Conservation (phyloP, 2,113 vertebrate species). For the Stictonetta naevosa region DNA sequence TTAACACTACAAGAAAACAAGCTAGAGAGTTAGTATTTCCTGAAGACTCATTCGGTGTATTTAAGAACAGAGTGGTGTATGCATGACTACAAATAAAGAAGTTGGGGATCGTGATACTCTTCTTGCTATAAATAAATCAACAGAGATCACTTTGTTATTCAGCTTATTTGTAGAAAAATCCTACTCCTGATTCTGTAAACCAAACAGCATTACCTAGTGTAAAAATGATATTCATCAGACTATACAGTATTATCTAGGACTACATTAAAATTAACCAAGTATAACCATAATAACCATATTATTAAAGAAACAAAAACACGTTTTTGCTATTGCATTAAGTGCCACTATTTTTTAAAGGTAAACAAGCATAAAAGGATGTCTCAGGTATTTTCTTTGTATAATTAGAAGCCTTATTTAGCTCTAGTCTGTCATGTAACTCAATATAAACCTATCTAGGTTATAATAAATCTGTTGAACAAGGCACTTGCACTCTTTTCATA, state of each 20-base stretch:
- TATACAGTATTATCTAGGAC: neutral
- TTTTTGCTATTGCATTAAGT: neutral
- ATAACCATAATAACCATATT: neutral
- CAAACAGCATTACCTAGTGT: neutral
- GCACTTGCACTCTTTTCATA: neutral
- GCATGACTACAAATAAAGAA: neutral
- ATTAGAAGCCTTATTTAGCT: neutral
- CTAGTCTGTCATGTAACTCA: neutral
- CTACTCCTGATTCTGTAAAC: neutral
- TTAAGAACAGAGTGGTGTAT: neutral
- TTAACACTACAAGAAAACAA: neutral
- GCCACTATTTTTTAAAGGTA: neutral
- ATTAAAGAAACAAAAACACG: neutral
- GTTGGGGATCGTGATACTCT: neutral
- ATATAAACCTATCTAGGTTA: neutral
- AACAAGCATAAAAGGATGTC: neutral
- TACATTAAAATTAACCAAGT: neutral
- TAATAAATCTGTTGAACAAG: conserved; percentile 33
- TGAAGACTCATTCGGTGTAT: neutral
- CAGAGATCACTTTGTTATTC: neutral
- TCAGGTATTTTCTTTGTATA: neutral
- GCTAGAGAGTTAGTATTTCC: neutral
- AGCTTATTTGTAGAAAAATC: neutral
- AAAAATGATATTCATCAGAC: neutral
- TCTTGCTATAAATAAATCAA: neutral